phyloP scores from a whole-genome alignment of 2,113 vertebrate species.

The Nycticebus coucang region DNA sequence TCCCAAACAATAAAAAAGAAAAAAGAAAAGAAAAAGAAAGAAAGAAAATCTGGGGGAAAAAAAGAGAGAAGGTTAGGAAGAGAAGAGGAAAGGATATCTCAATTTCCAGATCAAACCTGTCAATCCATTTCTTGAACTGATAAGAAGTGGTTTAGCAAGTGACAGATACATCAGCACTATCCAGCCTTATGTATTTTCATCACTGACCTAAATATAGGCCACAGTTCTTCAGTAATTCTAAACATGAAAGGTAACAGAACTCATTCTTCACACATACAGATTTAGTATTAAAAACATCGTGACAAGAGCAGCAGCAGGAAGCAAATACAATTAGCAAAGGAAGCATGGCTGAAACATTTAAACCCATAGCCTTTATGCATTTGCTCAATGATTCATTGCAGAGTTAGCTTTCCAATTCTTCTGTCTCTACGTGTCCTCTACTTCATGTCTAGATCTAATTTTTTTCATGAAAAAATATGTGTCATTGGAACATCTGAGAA shows the following conservation, averaged over 20 bases:
- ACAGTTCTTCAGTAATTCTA: neutral
- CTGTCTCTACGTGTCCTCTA: slow-evolving; percentile 75
- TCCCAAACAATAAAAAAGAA: no score
- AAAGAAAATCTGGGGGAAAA: no score
- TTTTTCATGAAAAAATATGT: slow-evolving; percentile 61
- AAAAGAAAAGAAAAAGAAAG: no score
- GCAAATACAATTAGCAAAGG: slow-evolving; percentile 75
- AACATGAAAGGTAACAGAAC: neutral
- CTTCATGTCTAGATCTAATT: slow-evolving; percentile 62
- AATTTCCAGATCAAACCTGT: slow-evolving; percentile 4
- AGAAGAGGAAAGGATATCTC: neutral
- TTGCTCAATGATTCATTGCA: slow-evolving; percentile 71
- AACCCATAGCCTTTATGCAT: slow-evolving; percentile 54
- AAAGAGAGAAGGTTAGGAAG: neutral
- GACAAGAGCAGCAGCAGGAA: slow-evolving; percentile 65
- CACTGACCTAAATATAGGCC: slow-evolving; percentile 26
- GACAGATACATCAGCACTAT: neutral
- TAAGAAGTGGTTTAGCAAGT: neutral
- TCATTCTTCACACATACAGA: slow-evolving; percentile 46
- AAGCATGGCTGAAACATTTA: slow-evolving; percentile 41
- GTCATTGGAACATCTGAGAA: slow-evolving; percentile 69
- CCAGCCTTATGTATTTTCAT: neutral
- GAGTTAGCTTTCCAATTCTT: slow-evolving; percentile 72
- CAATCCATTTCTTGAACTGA: neutral
- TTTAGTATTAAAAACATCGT: slow-evolving; percentile 58